Conservation (phyloP, 2,113 vertebrate species). For the Microcebus tavaratra region DNA sequence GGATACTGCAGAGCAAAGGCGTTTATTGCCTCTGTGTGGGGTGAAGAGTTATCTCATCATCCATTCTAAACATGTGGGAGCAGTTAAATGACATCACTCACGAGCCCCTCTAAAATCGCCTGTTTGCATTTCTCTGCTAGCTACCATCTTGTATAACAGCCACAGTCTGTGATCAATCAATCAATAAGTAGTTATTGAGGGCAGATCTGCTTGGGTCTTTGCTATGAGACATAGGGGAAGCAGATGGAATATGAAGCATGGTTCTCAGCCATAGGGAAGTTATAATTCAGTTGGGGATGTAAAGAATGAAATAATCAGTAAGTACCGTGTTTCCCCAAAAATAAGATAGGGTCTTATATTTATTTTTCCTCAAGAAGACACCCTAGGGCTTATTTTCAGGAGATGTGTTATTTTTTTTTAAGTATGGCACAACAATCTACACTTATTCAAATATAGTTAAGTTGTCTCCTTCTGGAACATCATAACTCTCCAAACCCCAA, state of each 20-base stretch:
- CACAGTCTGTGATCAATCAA: background rate
- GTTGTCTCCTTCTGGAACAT: no score
- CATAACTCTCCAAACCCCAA: no score
- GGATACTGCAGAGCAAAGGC: background rate
- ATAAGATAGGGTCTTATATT: no score
- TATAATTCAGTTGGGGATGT: background rate
- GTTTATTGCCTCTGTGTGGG: background rate
- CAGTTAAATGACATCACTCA: background rate
- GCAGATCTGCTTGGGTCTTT: slow-evolving; percentile 5
- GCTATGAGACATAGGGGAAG: background rate
- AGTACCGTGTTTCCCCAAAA: background rate
- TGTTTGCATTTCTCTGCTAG: background rate
- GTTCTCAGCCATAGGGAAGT: background rate
- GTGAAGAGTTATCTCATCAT: background rate
- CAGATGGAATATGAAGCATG: background rate
- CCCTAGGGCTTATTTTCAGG: no score
- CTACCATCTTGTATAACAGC: background rate
- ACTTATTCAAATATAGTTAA: no score
- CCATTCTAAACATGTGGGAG: background rate
- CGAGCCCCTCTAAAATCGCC: background rate
- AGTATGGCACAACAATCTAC: no score
- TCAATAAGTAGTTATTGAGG: background rate
- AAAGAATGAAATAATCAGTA: background rate
- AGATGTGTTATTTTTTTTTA: no score
- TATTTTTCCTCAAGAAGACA: no score